Conservation (phyloP, 2,888 invertebrate genomes). For the Uloborus plumipes region DNA sequence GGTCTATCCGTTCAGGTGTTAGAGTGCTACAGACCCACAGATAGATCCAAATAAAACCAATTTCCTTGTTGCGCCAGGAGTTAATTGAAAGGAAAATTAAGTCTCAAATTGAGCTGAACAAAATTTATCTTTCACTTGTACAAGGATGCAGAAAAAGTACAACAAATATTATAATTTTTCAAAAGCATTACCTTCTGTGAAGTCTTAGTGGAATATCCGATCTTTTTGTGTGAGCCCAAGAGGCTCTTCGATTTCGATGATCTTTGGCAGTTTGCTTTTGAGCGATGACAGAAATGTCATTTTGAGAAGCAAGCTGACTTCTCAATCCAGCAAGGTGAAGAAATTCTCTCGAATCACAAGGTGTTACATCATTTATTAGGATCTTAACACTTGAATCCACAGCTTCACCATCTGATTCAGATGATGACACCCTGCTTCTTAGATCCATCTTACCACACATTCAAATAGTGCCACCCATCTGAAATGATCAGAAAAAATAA, state of each 20-base stretch:
- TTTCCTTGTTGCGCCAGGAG: no score
- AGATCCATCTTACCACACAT: conserved; percentile 24
- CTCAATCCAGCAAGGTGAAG: conserved; percentile 36
- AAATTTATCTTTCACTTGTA: no score
- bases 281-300: background rate
- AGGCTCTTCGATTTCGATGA: conserved; percentile 33
- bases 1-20: no score
- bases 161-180: no score
- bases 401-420: conserved; percentile 44
- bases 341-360: conserved; percentile 65
- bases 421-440: conserved; percentile 31
- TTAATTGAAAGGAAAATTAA: no score
- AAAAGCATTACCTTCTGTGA: conserved; percentile 28
- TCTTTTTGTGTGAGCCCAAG: conserved; percentile 23
- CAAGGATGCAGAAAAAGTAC: no score
- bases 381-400: conserved; percentile 64
- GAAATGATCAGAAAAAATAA: background rate
- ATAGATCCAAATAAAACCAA: no score
- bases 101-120: no score
- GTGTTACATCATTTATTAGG: conserved; percentile 66
- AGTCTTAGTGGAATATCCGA: conserved; percentile 8
- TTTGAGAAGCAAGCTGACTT: conserved; percentile 6
- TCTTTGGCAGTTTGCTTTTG: conserved; percentile 22
- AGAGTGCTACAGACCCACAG: no score
- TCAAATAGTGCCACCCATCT: conserved; percentile 28